Evolutionary conservation across 2,797 vertebrate species (phyloP), one percentile per base, ranked within the genome.

Genomic region (Apodemus agrarius): DNA sequence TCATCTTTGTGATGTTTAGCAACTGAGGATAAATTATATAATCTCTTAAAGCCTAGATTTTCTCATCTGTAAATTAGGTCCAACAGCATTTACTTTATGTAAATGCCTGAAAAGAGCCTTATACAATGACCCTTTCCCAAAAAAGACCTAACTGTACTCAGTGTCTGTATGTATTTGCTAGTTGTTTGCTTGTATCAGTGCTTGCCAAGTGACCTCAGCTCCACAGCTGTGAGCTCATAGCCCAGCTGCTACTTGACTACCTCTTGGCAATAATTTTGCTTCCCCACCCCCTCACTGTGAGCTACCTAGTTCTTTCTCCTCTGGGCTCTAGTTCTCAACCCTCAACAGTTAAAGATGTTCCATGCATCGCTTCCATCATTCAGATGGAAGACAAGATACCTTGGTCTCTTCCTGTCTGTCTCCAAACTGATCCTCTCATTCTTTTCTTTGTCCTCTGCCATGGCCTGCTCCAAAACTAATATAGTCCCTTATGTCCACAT

Each of bases 11-110:
- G 84, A 93, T 13, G 2, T n/a, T 7, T 16, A 26, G 37, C 57
- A 84, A 26, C 49, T 80, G 4, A 74, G 69, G 40, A n/a, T 40
- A 37, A 84, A 63, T 49, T 31, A 74, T 67, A 22, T 26, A 57
- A 10, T 92, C 21, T 90, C 49, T 79, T 59, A 54, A 91, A 43
- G 61, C 63, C 5, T 96, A n/a, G 54, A n/a, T 81, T 87, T 92
- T 87, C 91, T 93, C 83, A 82, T 63, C 24, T 52, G 40, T 91
- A 89, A 49, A 80, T 49, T 80, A 22, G 10, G 16, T 54, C 19
- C 75, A 82, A 34, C 76, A 52, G 17, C 63, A 74, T 59, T 46
- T 9, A 43, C 74, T 94, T 96, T 2, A 8, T 78, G 34, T 67
- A 72, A 61, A 40, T 80, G 54, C 29, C 29, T 49, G 3, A 57